Percentiles rank a stretch among this genome's conserved stretches.
phyloP scores from a whole-genome alignment of 2,888 invertebrate genomes.

The Parnassius orleans region DNA sequence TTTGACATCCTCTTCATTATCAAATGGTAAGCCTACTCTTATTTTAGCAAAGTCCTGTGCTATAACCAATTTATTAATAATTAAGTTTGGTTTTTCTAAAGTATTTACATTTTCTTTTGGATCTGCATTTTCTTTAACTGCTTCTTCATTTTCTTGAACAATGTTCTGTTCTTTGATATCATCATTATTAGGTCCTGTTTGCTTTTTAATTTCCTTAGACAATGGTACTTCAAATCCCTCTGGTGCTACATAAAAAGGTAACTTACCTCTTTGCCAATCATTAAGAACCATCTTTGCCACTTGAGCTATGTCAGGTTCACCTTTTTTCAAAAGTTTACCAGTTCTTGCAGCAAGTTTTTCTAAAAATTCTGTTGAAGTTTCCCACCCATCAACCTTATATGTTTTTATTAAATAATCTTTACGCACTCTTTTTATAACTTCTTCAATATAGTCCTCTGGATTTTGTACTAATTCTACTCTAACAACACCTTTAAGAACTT shows the following conservation, averaged over 20 bases:
- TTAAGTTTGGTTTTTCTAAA: constrained; percentile 52
- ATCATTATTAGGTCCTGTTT: constrained; percentile 38
- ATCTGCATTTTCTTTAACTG: constrained; percentile 30
- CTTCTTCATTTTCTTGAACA: constrained; percentile 26
- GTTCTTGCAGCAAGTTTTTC: constrained; percentile 92
- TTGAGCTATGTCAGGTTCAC: constrained; percentile 95
- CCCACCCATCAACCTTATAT: constrained; percentile 93
- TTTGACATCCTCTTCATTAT: constrained; percentile 83
- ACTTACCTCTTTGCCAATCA: constrained; percentile 98
- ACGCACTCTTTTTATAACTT: constrained; percentile 92
- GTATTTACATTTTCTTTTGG: constrained; percentile 49
- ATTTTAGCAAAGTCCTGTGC: constrained; percentile 93
- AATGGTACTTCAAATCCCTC: constrained; percentile 88
- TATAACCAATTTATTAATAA: constrained; percentile 74
- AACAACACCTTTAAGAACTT: constrained; percentile 98
- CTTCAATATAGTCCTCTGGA: constrained; percentile 96
- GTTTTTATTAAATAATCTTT: constrained; percentile 94
- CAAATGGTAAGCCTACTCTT: constrained; percentile 86
- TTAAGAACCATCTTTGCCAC: constrained; percentile 97
- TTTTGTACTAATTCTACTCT: constrained; percentile 95
- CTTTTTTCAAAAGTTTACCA: constrained; percentile 96
- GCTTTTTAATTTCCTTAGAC: constrained; percentile 53
- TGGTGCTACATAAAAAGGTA: constrained; percentile 96
- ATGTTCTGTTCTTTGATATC: constrained; percentile 35
- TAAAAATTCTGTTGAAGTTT: constrained; percentile 91